Conservation (phyloP, 2,888 invertebrate genomes). For the Xestia sexstrigata region DNA sequence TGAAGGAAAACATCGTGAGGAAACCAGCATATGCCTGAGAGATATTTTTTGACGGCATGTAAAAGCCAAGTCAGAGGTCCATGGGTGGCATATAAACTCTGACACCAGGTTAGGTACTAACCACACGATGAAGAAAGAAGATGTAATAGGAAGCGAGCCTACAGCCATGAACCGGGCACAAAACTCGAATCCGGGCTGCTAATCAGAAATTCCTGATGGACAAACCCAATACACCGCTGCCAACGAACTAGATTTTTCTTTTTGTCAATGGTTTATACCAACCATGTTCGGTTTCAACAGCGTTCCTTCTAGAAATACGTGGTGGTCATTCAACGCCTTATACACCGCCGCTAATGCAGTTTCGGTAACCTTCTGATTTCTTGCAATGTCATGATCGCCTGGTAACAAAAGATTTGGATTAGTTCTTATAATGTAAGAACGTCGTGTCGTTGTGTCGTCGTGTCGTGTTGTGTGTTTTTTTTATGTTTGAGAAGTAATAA, state of each 20-base stretch:
- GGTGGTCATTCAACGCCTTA: slow-evolving; percentile 98
- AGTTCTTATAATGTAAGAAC: not conserved
- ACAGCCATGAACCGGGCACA: no score
- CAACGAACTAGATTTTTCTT: not conserved
- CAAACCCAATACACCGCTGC: not conserved
- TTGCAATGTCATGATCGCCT: slow-evolving; percentile 96
- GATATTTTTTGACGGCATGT: no score
- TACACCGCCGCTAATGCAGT: slow-evolving; percentile 97
- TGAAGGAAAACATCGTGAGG: no score
- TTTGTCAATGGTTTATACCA: not conserved
- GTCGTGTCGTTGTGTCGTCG: no score
- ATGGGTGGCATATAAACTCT: no score
- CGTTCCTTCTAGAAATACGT: slow-evolving; percentile 98
- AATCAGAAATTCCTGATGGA: not conserved
- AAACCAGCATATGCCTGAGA: no score
- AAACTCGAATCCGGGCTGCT: not conserved
- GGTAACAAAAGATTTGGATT: slow-evolving; percentile 48
- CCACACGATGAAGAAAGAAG: no score
- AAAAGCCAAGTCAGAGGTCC: no score
- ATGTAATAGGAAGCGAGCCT: no score
- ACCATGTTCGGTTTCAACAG: slow-evolving; percentile 99
- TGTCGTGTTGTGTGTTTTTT: no score
- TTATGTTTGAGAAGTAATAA: no score
- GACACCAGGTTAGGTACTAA: no score
- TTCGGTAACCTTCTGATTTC: slow-evolving; percentile 97